Evolutionary conservation across 2,888 invertebrate species (phyloP), one percentile per base, ranked within the genome.

Genomic region (Branchipolynoe longqiensis): DNA sequence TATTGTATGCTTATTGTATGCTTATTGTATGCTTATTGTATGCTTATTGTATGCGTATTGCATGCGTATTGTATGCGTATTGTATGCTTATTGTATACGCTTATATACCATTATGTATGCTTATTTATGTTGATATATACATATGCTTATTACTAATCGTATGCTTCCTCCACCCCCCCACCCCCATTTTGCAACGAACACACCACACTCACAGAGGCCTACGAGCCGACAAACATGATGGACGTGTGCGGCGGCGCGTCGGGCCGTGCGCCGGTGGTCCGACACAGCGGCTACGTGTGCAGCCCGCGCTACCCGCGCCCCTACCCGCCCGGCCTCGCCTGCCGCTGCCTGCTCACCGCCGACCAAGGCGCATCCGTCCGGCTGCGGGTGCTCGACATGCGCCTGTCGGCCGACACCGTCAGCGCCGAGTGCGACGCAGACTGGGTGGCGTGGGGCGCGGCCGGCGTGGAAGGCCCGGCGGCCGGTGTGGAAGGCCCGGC

Each of bases 271-370:
- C 22, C 41, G 6, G 54, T 38, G n/a, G n/a, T 25, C 62, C 84
- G 84, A 6, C 64, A 48, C 69, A 64, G 62, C 62, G 84, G 84
- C 14, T 84, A 64, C 54, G 48, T 84, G 25, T 36, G 73, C 33
- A 73, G 69, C 28, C 48, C 69, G 0, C 33, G 40, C 73, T 84
- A 84, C 56, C 84, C 84, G 2, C 62, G 3, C 6, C 18, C 33
- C 69, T 84, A 84, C 69, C 69, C 69, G 12, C 84, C 69, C 25
- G 36, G 69, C 25, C 25, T 48, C 0, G 14, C n/a, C 22, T 84
- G 84, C 54, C 62, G 73, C 22, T 84, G 84, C 33, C 28, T 48
- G 22, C 73, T 84, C 22, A 41, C 84, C 31, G 73, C 84, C 2
- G 48, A 48, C 69, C 22, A 8, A 12, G 64, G 40, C 31, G 25